phyloP scores from a whole-genome alignment of 2,888 invertebrate genomes.

The Eupsilia transversa region DNA sequence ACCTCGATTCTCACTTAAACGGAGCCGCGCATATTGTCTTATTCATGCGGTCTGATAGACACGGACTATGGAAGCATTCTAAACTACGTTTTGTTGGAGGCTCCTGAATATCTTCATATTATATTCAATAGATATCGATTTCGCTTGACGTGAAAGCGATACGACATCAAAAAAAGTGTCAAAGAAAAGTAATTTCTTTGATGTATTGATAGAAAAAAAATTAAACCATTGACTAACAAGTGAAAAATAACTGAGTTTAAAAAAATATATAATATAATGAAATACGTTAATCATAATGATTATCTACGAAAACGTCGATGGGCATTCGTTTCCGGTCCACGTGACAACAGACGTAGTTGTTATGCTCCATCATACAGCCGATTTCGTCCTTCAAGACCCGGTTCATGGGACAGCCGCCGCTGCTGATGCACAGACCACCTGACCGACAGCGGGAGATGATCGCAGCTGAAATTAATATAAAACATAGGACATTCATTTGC shows the following conservation, averaged over 20 bases:
- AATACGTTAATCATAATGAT: conserved; percentile 21
- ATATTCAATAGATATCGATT: conserved; percentile 51
- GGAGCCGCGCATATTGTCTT: conserved; percentile 62
- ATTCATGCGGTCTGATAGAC: conserved; percentile 60
- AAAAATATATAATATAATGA: not conserved
- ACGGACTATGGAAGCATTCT: conserved; percentile 38
- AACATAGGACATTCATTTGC: not conserved
- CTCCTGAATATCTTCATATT: conserved; percentile 37
- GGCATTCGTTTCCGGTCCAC: conserved; percentile 66
- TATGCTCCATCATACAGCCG: conserved; percentile 63
- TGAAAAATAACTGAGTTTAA: not conserved
- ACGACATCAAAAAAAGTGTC: not conserved
- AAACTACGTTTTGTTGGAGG: conserved; percentile 24
- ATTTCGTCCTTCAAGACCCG: conserved; percentile 61
- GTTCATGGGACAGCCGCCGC: conserved; percentile 68
- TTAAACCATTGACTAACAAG: not conserved
- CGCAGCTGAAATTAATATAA: conserved; percentile 55
- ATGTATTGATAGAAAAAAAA: not conserved
- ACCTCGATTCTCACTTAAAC: conserved; percentile 63
- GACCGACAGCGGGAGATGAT: conserved; percentile 60
- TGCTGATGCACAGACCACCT: conserved; percentile 71
- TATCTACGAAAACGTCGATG: conserved; percentile 63
- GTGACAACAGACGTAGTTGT: conserved; percentile 71
- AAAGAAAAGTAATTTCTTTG: not conserved
- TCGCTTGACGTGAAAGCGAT: conserved; percentile 17